phyloP scores from a whole-genome alignment of 2,888 invertebrate genomes.

The Epirrhoe alternata region DNA sequence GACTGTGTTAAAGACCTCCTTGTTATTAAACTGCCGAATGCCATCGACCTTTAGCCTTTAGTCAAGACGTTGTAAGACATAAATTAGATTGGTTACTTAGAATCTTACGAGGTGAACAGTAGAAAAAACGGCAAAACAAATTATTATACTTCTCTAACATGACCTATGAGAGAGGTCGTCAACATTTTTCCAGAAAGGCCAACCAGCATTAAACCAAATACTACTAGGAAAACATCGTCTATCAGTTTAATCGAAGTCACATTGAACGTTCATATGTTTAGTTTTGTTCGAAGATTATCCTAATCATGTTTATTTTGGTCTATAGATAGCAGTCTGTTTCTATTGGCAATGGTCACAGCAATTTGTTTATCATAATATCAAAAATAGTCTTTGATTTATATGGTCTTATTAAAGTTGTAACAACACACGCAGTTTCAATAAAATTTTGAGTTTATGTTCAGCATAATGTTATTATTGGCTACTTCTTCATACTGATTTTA shows the following conservation, averaged over 20 bases:
- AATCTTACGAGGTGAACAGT: background rate
- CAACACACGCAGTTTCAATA: background rate
- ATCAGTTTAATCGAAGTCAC: constrained; percentile 10
- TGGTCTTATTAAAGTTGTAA: background rate
- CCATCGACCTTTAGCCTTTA: background rate
- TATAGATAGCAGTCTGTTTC: constrained; percentile 15
- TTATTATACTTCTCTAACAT: background rate
- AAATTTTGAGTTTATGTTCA: background rate
- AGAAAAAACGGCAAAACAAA: background rate
- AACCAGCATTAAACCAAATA: constrained; percentile 32
- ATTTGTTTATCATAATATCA: constrained; percentile 6
- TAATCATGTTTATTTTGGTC: constrained; percentile 16
- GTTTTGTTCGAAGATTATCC: background rate
- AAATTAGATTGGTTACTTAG: background rate
- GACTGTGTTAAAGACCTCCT: background rate
- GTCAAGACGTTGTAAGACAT: background rate
- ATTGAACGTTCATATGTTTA: constrained; percentile 4
- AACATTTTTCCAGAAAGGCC: constrained; percentile 26
- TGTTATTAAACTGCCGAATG: too few species aligned
- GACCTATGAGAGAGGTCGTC: constrained; percentile 11
- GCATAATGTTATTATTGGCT: background rate
- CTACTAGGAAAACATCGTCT: background rate
- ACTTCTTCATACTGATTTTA: too few species aligned
- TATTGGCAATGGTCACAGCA: constrained; percentile 15
- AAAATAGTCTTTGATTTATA: constrained; percentile 15